These are phyloP conservation scores for Nyctibius grandis DNA, from an alignment of 2,797 vertebrate species.

Conservation along the genomic window DNA sequence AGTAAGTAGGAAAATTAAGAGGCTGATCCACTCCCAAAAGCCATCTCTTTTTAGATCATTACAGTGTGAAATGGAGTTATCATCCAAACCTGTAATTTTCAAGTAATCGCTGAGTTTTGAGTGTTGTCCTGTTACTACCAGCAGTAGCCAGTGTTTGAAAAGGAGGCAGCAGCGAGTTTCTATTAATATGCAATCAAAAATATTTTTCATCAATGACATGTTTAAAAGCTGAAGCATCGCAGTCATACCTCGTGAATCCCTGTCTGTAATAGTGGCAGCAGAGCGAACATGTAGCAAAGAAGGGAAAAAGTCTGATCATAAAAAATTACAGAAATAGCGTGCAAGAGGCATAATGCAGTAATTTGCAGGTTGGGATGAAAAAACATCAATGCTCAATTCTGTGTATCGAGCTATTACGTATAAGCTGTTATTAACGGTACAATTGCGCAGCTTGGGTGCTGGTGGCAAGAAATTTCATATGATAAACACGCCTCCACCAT, in stretches of 20 bases:
- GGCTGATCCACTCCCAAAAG: not conserved
- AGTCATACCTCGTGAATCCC: not conserved
- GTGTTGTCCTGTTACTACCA: not conserved
- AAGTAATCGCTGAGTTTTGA: not conserved
- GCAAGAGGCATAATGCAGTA: not conserved
- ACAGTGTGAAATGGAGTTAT: not conserved
- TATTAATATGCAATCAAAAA: not conserved
- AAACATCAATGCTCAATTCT: not conserved
- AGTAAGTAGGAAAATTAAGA: not conserved
- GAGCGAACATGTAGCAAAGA: not conserved
- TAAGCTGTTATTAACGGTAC: not conserved
- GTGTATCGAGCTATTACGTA: not conserved
- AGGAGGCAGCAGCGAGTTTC: slow-evolving; percentile 54
- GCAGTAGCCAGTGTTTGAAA: not conserved
- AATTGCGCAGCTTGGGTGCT: slow-evolving; percentile 9
- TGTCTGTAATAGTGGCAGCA: not conserved
- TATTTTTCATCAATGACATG: not conserved
- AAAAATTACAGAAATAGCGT: not conserved
- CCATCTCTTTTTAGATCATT: not conserved
- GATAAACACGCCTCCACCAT: not conserved
- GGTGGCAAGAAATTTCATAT: not conserved
- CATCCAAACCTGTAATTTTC: slow-evolving; percentile 21
- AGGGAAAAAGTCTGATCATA: not conserved
- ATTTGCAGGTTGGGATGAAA: not conserved
- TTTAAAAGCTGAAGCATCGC: not conserved